Conservation (phyloP, 2,888 invertebrate species). For the Myopa testacea region DNA sequence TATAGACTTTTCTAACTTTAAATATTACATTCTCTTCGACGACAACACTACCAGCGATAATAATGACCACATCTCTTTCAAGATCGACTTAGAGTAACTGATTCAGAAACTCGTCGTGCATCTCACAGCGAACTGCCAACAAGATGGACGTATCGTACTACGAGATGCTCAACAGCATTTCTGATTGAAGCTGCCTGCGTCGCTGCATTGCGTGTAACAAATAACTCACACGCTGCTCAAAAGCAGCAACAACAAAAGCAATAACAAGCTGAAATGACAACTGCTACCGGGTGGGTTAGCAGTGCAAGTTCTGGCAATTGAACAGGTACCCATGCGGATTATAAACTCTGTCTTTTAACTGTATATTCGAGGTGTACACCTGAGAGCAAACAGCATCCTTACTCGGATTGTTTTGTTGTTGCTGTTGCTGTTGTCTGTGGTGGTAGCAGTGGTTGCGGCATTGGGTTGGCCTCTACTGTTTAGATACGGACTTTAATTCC, state of each 20-base stretch:
- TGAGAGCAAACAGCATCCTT: slow-evolving; percentile 7
- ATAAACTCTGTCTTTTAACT: too few relatives aligned
- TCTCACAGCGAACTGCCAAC: slow-evolving; percentile 22
- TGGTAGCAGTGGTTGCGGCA: slow-evolving; percentile 3
- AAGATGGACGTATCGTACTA: not conserved
- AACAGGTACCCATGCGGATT: slow-evolving; percentile 15
- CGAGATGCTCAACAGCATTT: slow-evolving; percentile 21
- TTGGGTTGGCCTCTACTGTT: slow-evolving; percentile 39
- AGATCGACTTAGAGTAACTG: slow-evolving; percentile 46
- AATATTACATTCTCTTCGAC: not conserved
- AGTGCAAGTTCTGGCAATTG: slow-evolving; percentile 17
- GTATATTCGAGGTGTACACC: too few relatives aligned
- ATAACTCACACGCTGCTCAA: not conserved
- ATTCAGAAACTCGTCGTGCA: slow-evolving; percentile 21
- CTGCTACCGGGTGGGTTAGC: not conserved
- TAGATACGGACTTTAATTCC: slow-evolving; percentile 43
- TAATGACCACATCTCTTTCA: slow-evolving; percentile 39
- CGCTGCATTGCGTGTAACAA: not conserved
- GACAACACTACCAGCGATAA: not conserved
- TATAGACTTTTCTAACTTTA: too few relatives aligned
- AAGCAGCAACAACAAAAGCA: slow-evolving; percentile 11
- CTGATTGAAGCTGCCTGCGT: not conserved
- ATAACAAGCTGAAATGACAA: slow-evolving; percentile 17
- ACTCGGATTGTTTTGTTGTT: not conserved
- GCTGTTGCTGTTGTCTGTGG: slow-evolving; percentile 13